Evolutionary conservation across 1,140 invertebrate species (phyloP), one percentile per base, ranked within the genome.

Genomic region (Calephelis nemesis): DNA sequence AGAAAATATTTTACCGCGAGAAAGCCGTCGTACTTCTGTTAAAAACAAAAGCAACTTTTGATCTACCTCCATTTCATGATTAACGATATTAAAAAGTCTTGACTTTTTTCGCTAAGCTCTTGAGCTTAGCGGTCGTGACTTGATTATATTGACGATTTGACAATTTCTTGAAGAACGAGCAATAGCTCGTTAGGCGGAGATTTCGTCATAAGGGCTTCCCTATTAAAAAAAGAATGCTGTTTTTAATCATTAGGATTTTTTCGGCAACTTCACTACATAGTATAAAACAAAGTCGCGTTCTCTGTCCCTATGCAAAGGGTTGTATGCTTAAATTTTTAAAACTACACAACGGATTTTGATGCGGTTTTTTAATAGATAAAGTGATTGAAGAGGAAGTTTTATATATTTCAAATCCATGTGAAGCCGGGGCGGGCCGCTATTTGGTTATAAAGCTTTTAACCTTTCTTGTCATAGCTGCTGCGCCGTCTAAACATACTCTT

Each of bases 191-290:
- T 12, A n/a, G 47, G 47, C 60, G 63, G 13, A 62, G 40, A 50
- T 49, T 68, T 67, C 60, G 65, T 47, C 13, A 67, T 45, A 13
- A 68, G 47, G 49, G 66, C 66, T 68, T 68, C 58, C 30, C 58
- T 12, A 68, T 68, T 60, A 7, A 68, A 50, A 68, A 50, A 68
- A 63, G 60, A 68, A 45, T 68, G 48, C 2, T 50, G 58, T 8
- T 60, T n/a, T 48, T 60, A 7, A 11, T 58, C 42, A 60, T 67
- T 47, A 13, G 19, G 8, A 62, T 67, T 67, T n/a, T 11, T n/a
- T 67, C 65, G 9, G 15, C 15, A 19, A 19, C 15, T 19, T 19
- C 1, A 19, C 15, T 19, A 19, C 15, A 19, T 19, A 19, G 15
- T 19, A 19, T 19, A 19, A 19, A 19, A 19, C 15, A 0, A 19